phyloP scores from a whole-genome alignment of 2,888 invertebrate genomes.

The Drosophila barbarae region DNA sequence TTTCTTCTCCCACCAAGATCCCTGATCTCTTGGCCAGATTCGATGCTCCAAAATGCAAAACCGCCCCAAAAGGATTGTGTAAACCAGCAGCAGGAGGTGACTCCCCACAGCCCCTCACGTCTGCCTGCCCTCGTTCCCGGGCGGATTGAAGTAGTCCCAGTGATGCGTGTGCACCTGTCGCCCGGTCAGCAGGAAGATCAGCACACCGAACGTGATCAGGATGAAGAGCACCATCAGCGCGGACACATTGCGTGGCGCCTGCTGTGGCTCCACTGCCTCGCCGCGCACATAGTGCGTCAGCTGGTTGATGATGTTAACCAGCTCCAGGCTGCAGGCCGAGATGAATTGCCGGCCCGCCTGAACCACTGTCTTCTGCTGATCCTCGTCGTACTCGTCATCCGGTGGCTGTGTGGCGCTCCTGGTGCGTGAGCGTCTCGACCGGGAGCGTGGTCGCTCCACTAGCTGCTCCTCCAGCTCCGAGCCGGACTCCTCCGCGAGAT shows the following conservation, averaged over 20 bases:
- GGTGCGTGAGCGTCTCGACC: constrained; percentile 76
- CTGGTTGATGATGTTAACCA: constrained; percentile 84
- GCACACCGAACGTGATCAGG: constrained; percentile 87
- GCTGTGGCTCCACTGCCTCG: constrained; percentile 77
- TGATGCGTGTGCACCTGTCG: constrained; percentile 89
- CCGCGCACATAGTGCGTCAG: constrained; percentile 83
- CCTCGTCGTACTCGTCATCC: constrained; percentile 61
- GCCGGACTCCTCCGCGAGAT: constrained; percentile 49
- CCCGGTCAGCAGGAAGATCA: constrained; percentile 87
- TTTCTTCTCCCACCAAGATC: constrained; percentile 45
- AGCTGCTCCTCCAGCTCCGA: constrained; percentile 81
- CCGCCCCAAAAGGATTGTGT: constrained; percentile 45
- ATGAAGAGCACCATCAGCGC: constrained; percentile 89
- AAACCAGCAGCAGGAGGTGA: constrained; percentile 23
- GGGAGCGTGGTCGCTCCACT: constrained; percentile 80
- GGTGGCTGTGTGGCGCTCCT: constrained; percentile 79
- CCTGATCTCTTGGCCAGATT: constrained; percentile 30
- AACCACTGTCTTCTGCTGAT: constrained; percentile 83
- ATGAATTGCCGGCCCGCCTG: constrained; percentile 87
- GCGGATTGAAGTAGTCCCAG: constrained; percentile 94
- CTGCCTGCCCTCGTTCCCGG: constrained; percentile 81
- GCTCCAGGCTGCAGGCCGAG: constrained; percentile 85
- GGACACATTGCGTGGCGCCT: constrained; percentile 84
- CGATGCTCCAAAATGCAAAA: constrained; percentile 76
- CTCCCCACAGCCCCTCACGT: constrained; percentile 58